Conservation (phyloP, 2,888 invertebrate genomes). For the Abrostola triplasia region DNA sequence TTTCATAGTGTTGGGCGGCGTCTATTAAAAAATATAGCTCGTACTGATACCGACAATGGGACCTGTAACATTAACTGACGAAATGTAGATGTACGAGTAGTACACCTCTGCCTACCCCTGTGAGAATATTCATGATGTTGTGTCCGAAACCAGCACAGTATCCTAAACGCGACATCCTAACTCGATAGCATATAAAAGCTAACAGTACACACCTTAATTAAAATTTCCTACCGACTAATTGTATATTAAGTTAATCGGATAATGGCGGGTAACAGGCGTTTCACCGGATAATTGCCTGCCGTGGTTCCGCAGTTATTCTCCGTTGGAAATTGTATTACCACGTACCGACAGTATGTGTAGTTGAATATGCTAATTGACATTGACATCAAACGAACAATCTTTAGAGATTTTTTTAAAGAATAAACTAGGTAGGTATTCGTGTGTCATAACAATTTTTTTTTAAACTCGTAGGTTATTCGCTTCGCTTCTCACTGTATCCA, state of each 20-base stretch:
- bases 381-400: not conserved
- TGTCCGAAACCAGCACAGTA: slow-evolving; percentile 10
- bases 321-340: slow-evolving; percentile 49
- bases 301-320: slow-evolving; percentile 57
- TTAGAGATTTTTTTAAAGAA: not conserved
- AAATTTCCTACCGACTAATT: slow-evolving; percentile 73
- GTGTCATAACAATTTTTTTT: too few species aligned
- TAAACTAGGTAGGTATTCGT: too few species aligned
- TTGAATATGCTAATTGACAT: slow-evolving; percentile 24
- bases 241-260: slow-evolving; percentile 75
- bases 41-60: too few species aligned
- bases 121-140: too few species aligned
- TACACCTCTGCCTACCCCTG: too few species aligned
- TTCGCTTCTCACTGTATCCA: not conserved
- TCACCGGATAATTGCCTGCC: slow-evolving; percentile 68
- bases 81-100: too few species aligned
- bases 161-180: slow-evolving; percentile 31
- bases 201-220: slow-evolving; percentile 64
- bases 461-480: too few species aligned
- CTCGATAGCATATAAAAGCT: slow-evolving; percentile 52
- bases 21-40: too few species aligned
- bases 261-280: slow-evolving; percentile 70
- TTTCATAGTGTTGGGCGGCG: too few species aligned
- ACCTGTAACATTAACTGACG: too few species aligned
- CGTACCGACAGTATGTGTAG: slow-evolving; percentile 28